Evolutionary conservation across 1,140 invertebrate species (phyloP).

Genomic region (Mamestra configurata): DNA sequence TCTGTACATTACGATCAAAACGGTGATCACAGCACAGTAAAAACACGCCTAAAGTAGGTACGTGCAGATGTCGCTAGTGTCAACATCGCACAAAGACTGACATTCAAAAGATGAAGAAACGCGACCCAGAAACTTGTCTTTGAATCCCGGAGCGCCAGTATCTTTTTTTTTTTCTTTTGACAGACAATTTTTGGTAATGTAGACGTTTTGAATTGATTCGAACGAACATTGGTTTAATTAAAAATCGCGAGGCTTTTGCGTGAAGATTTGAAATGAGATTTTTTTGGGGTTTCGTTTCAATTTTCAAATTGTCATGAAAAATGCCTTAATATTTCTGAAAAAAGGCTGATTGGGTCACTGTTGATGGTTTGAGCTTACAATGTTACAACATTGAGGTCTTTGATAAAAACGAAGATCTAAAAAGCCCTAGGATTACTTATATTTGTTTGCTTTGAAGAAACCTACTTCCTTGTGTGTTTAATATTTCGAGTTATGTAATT

Average conservation of each 20-base stretch:
- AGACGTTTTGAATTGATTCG: slow-evolving; percentile 35
- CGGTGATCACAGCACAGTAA: slow-evolving; percentile 21
- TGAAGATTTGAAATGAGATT: background rate
- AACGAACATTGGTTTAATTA: slow-evolving; percentile 34
- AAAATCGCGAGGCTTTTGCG: slow-evolving; percentile 16
- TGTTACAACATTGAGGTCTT: too few species aligned
- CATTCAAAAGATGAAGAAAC: slow-evolving; percentile 30
- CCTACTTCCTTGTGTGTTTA: too few species aligned
- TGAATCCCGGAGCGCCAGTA: background rate
- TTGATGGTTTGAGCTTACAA: too few species aligned
- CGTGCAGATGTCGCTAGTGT: slow-evolving; percentile 31
- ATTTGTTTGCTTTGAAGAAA: too few species aligned
- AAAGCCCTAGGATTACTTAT: too few species aligned
- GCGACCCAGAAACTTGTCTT: slow-evolving; percentile 42
- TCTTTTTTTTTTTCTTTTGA: slow-evolving; percentile 30
- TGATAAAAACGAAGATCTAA: too few species aligned
- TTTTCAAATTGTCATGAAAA: background rate
- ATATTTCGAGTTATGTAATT: too few species aligned
- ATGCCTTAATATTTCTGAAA: background rate
- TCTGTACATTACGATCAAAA: slow-evolving; percentile 9
- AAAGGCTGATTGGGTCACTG: too few species aligned
- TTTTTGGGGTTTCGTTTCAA: background rate
- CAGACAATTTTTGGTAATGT: slow-evolving; percentile 40
- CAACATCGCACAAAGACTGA: slow-evolving; percentile 41
- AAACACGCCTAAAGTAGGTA: slow-evolving; percentile 4